Evolutionary conservation across 2,888 invertebrate genomes (phyloP).

Genomic region (Copidosoma aretas): DNA sequence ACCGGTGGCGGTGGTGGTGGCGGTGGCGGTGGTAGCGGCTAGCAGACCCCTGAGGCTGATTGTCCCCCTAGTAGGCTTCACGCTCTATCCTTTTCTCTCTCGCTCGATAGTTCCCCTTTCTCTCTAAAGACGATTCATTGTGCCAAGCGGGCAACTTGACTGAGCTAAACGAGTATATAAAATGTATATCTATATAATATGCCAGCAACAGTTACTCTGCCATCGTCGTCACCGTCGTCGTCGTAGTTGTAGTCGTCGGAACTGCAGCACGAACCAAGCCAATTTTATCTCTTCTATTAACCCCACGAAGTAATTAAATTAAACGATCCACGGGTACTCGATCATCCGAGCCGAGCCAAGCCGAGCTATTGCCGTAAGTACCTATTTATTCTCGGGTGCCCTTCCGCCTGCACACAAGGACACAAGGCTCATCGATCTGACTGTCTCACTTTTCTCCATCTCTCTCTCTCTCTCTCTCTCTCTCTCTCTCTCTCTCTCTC

Average conservation of each 20-base stretch:
- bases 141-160: neutral
- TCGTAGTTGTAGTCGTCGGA: neutral
- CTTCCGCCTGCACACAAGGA: constrained; percentile 21
- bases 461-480: neutral
- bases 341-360: constrained; percentile 49
- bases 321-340: constrained; percentile 60
- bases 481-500: neutral
- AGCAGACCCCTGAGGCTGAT: too few relatives aligned
- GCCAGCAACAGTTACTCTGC: too few relatives aligned
- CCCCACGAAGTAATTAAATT: constrained; percentile 61
- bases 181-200: neutral
- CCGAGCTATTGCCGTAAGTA: constrained; percentile 11
- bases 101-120: too few relatives aligned
- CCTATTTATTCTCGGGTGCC: constrained; percentile 22
- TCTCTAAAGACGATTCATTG: neutral
- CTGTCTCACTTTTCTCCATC: neutral
- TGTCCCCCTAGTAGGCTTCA: neutral
- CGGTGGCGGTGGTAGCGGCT: too few relatives aligned
- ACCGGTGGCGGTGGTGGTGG: too few relatives aligned
- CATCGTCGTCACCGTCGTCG: too few relatives aligned
- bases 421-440: too few relatives aligned
- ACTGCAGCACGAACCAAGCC: constrained; percentile 1
- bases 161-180: neutral
- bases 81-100: neutral
- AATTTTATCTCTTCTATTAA: constrained; percentile 61